Conservation (phyloP, 2,797 vertebrate genomes). For the Phoxinus dragarum region DNA sequence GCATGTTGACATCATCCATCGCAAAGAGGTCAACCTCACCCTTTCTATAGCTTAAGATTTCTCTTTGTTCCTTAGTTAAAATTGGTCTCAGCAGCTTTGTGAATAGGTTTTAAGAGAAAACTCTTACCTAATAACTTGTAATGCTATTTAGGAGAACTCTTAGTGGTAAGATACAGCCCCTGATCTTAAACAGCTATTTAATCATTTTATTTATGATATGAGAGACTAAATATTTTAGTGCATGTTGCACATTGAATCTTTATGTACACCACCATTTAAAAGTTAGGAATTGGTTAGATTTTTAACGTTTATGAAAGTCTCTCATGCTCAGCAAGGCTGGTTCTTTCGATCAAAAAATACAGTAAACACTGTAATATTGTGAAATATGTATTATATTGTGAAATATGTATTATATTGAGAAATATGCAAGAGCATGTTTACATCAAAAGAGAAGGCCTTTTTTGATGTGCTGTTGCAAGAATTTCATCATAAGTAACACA, state of each 20-base stretch:
- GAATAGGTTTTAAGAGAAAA: no score
- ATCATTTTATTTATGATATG: not conserved
- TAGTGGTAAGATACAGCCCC: not conserved
- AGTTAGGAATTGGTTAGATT: not conserved
- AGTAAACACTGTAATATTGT: not conserved
- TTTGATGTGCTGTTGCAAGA: constrained; percentile 7
- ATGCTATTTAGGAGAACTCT: no score
- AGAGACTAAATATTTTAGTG: not conserved
- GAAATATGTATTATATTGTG: not conserved
- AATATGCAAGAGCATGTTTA: not conserved
- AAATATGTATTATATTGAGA: not conserved
- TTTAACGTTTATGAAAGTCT: not conserved
- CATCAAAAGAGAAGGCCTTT: not conserved
- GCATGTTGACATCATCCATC: no score
- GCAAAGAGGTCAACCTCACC: no score
- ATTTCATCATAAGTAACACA: constrained; percentile 17
- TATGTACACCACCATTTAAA: not conserved
- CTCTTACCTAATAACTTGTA: no score
- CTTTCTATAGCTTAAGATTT: no score
- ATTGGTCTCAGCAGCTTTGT: no score
- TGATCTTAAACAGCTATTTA: not conserved
- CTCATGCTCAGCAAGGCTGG: not conserved
- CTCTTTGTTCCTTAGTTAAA: no score
- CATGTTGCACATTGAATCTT: not conserved
- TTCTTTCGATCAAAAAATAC: not conserved